Base-by-base conservation (phyloP, 1,140 invertebrate species). In the Leptinotarsa texana region DNA sequence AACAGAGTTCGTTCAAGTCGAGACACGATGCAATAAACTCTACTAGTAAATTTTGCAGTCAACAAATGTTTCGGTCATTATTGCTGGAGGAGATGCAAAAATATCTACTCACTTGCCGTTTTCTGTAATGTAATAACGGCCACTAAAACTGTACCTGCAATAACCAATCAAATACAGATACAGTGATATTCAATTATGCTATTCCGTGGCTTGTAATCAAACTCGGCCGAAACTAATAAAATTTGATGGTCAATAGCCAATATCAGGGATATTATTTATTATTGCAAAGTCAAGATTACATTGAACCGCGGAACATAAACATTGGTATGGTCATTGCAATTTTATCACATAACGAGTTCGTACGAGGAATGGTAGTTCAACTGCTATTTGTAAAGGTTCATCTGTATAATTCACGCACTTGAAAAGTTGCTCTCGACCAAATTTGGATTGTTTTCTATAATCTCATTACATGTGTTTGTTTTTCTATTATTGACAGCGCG, bases 201-300 rank as follows among this genome's bases (percentile, higher is more conserved):
- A 57, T 57, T 18, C 17, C 51, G 51, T 17, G 0, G 13, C 17
- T 57, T 57, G 51, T 57, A 57, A 57, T 57, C 51, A 57, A 57
- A 57, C 51, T 57, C 51, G 51, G 17, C n/a, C 13, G 51, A 57
- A 57, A 57, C 17, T 57, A 57, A 57, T 57, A 57, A 57, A 57
- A 57, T 57, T 57, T 57, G 51, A 57, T 57, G 51, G 51, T 57
- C 51, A 57, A 57, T 57, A 57, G 51, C 51, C 51, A 57, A 57
- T 57, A 57, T 3, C 51, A n/a, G 17, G 13, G 51, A 57, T 57
- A 57, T 57, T 57, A 57, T 57, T 57, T 57, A 57, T 57, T 57
- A 57, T 57, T 57, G 51, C 51, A 57, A 57, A 57, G 51, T 57
- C 51, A 57, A 57, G 51, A 57, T 57, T 57, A 57, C n/a, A 17